phyloP scores from a whole-genome alignment of 2,888 invertebrate species.

The Elmis aenea region DNA sequence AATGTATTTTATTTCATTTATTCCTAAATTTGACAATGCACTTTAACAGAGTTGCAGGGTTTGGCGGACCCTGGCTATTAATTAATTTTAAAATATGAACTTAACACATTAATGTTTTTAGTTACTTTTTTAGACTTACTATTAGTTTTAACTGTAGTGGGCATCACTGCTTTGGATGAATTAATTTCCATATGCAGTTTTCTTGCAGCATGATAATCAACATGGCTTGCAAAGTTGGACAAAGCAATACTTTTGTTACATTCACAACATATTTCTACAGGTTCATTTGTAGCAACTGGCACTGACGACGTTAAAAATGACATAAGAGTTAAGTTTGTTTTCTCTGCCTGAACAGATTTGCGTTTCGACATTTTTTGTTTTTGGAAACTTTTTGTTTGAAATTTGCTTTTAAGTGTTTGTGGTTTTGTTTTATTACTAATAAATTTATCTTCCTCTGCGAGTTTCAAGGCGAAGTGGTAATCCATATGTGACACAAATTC shows the following conservation, averaged over 20 bases:
- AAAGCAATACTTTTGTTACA: slow-evolving; percentile 58
- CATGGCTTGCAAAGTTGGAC: slow-evolving; percentile 60
- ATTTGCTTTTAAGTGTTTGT: not conserved
- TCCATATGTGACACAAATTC: slow-evolving; percentile 73
- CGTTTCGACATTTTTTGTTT: slow-evolving; percentile 18
- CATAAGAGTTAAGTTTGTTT: too few species aligned
- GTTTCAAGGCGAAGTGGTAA: slow-evolving; percentile 70
- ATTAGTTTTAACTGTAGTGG: too few species aligned
- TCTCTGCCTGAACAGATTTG: slow-evolving; percentile 9
- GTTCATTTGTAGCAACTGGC: not conserved
- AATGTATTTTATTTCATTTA: too few species aligned
- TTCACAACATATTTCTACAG: slow-evolving; percentile 55
- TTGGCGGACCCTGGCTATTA: not conserved
- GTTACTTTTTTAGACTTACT: not conserved
- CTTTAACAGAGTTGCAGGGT: too few species aligned
- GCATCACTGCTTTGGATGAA: slow-evolving; percentile 30
- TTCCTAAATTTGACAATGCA: too few species aligned
- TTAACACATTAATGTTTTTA: not conserved
- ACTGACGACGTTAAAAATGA: not conserved
- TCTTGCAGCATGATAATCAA: slow-evolving; percentile 81
- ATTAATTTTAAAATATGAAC: not conserved
- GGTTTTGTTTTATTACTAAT: slow-evolving; percentile 25
- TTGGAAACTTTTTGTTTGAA: slow-evolving; percentile 10
- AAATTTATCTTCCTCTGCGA: slow-evolving; percentile 36
- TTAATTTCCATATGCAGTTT: slow-evolving; percentile 67